phyloP scores from a whole-genome alignment of 2,113 vertebrate species.

The Galbula dea region DNA sequence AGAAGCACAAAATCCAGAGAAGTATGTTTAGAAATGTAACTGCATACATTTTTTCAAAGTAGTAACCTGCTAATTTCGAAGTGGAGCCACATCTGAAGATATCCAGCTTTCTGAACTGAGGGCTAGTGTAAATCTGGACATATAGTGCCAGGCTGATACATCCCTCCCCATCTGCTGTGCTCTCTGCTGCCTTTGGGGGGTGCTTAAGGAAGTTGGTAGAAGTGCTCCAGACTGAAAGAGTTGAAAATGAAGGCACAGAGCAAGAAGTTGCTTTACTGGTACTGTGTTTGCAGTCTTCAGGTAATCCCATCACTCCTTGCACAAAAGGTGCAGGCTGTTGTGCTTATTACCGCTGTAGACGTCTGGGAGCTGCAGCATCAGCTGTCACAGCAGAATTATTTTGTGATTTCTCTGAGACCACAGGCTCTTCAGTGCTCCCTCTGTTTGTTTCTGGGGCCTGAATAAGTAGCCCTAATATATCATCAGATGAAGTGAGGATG shows the following conservation, averaged over 20 bases:
- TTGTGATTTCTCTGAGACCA: neutral
- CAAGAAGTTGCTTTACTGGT: neutral
- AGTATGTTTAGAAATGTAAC: neutral
- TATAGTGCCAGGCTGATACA: neutral
- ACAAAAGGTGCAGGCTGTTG: neutral
- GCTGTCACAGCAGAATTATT: neutral
- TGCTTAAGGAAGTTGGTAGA: neutral
- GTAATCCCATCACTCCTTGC: neutral
- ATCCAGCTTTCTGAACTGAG: neutral
- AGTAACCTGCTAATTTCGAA: neutral
- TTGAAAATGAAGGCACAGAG: neutral
- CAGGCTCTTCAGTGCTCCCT: neutral
- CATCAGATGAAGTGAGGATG: neutral
- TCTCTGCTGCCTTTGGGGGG: neutral
- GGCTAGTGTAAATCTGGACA: neutral
- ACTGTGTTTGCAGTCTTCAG: neutral
- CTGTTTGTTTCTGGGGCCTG: neutral
- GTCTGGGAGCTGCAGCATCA: neutral
- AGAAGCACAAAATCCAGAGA: neutral
- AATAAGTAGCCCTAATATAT: neutral
- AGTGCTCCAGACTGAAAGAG: neutral
- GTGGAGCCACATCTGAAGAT: accelerated
- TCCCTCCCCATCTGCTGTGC: neutral
- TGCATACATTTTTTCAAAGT: neutral
- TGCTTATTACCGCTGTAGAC: neutral